A percentile compares a stretch with the other conserved stretches of the same genome.
These are phyloP conservation scores for Oreonectes daqikongensis DNA, from an alignment of 2,797 vertebrate genomes.

Conservation along the genomic window DNA sequence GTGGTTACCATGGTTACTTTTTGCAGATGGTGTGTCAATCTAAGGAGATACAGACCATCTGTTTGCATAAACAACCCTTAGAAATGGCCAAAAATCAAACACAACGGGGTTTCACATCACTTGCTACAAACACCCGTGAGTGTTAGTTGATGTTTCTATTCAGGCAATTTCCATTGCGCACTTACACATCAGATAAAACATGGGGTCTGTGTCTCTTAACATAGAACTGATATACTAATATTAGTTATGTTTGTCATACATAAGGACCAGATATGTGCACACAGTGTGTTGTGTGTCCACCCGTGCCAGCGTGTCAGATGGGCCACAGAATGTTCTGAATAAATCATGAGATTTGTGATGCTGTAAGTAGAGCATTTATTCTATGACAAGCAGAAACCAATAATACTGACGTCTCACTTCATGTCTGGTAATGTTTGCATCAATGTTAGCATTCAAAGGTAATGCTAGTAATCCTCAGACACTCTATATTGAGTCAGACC, in stretches of 20 bases:
- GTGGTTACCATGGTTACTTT: constrained; percentile 43
- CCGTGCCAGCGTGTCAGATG: constrained; percentile 57
- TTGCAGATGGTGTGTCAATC: constrained; percentile 41
- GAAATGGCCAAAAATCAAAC: constrained; percentile 19
- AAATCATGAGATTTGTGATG: constrained; percentile 65
- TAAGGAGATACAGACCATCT: constrained; percentile 43
- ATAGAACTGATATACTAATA: background rate
- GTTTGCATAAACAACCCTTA: constrained; percentile 41
- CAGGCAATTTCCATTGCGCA: background rate
- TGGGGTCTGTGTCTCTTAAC: background rate
- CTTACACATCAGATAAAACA: background rate
- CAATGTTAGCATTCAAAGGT: constrained; percentile 14
- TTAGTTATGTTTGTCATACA: background rate
- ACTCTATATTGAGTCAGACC: background rate
- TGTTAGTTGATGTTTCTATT: background rate
- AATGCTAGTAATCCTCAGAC: background rate
- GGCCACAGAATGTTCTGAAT: constrained; percentile 67
- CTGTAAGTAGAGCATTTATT: constrained; percentile 61
- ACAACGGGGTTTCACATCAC: background rate
- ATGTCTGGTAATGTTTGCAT: constrained; percentile 14
- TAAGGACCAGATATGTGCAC: background rate
- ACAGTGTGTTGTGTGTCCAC: constrained; percentile 30
- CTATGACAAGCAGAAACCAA: constrained; percentile 37
- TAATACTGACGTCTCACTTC: constrained; percentile 21
- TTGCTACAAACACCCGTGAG: background rate